Base-by-base conservation (phyloP, 2,797 vertebrate genomes). In the Myotis pilosus region DNA sequence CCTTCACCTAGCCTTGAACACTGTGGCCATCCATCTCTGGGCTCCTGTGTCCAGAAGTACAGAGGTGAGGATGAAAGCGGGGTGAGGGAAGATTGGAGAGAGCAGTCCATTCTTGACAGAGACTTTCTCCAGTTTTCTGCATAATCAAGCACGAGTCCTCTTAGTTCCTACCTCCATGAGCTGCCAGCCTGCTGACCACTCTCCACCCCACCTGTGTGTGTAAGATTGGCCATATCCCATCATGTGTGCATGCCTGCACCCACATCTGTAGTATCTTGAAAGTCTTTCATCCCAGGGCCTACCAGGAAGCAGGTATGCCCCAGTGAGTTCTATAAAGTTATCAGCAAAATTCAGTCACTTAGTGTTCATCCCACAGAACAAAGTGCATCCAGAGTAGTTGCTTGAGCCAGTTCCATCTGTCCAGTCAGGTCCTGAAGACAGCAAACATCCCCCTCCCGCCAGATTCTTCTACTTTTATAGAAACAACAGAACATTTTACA, bases 401-500 rank as follows among this genome's bases (percentile, higher is more conserved):
- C 94, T 69, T 69, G 92, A 95, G 88, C 25, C 60, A 92, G 38
- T 79, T 87, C 88, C 96, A 91, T 75, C 62, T 75, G 91, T 94
- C 83, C 94, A 91, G 66, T 75, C 92, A 89, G 84, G 74, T 95
- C 75, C 92, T 60, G 91, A 95, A 76, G 95, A 88, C 19, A 25
- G 81, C 95, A 82, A 89, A 89, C 69, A 64, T 36, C 89, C 75
- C 94, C 82, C 49, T 78, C 11, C 51, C 91, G 74, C 76, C 74
- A 95, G 94, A 55, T 82, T 85, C 71, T 96, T 76, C 74, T 89
- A 79, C 60, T 62, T 71, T 91, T 78, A 91, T 10, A 87, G 92
- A 95, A 96, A 94, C 60, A 95, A 95, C 8, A 93, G 60, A 80
- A 71, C 75, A 82, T 87, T 91, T 96, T 89, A 94, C 92, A 96